These are phyloP conservation scores for Exocentrus adspersus DNA, from an alignment of 2,888 invertebrate genomes.

Conservation along the genomic window DNA sequence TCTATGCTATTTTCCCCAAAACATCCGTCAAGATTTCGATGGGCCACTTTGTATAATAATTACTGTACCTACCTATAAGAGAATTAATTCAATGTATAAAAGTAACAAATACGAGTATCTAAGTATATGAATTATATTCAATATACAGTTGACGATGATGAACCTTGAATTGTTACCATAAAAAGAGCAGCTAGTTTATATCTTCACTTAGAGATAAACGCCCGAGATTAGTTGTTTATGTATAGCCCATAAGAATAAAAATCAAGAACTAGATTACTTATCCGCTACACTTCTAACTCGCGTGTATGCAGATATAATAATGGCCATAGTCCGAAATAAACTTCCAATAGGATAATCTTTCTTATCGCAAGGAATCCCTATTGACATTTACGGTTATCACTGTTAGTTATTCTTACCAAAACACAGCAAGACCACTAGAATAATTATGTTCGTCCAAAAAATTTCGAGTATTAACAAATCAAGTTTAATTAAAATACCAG, in stretches of 20 bases:
- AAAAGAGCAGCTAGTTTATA: no score
- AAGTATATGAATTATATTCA: no score
- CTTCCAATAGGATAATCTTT: constrained; percentile 16
- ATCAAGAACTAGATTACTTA: constrained; percentile 6
- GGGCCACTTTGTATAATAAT: no score
- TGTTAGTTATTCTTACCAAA: not conserved
- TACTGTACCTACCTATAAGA: no score
- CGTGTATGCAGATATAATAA: constrained; percentile 16
- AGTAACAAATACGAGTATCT: no score
- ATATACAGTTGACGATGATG: no score
- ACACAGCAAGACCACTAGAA: not conserved
- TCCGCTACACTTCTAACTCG: constrained; percentile 20
- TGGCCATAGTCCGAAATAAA: constrained; percentile 32
- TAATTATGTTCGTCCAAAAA: constrained; percentile 14
- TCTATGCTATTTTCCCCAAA: no score
- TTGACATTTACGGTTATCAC: constrained; percentile 1
- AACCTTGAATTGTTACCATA: no score
- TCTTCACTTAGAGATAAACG: no score
- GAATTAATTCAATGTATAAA: no score
- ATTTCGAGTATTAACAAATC: constrained; percentile 45
- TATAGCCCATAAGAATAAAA: constrained; percentile 24
- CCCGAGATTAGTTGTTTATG: constrained; percentile 24
- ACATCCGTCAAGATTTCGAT: no score
- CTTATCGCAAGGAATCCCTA: constrained; percentile 17
- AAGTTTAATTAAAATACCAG: constrained; percentile 56